phyloP scores from a whole-genome alignment of 2,888 invertebrate genomes.

The Cosmopolites sordidus region DNA sequence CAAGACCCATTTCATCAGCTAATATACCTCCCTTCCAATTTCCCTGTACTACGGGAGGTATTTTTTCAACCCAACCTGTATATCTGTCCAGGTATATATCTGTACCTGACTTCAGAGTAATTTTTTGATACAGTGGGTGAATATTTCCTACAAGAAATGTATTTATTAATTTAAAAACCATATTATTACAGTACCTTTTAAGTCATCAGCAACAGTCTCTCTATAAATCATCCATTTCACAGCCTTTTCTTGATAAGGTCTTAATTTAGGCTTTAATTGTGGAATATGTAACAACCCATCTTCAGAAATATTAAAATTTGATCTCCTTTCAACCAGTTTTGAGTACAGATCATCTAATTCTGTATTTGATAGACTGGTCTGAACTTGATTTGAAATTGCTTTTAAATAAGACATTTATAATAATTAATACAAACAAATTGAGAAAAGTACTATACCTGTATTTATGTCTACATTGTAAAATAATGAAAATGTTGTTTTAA shows the following conservation, averaged over 20 bases:
- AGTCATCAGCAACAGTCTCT: slow-evolving; percentile 47
- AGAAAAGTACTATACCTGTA: slow-evolving; percentile 23
- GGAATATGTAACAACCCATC: slow-evolving; percentile 42
- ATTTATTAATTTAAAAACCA: background rate
- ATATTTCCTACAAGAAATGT: slow-evolving; percentile 30
- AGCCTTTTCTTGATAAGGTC: slow-evolving; percentile 62
- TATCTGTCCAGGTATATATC: slow-evolving; percentile 47
- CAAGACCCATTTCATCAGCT: slow-evolving; percentile 79
- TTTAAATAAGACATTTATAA: background rate
- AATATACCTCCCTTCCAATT: slow-evolving; percentile 62
- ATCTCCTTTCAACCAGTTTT: slow-evolving; percentile 11
- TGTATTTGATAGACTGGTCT: slow-evolving; percentile 8
- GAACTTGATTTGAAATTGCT: background rate
- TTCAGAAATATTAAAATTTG: background rate
- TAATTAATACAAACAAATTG: background rate
- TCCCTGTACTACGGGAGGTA: slow-evolving; percentile 41
- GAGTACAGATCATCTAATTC: slow-evolving; percentile 17
- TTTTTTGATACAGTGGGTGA: slow-evolving; percentile 39
- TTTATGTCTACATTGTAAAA: slow-evolving; percentile 30
- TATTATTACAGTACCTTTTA: slow-evolving; percentile 23
- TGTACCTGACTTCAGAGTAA: slow-evolving; percentile 37
- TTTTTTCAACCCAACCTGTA: slow-evolving; percentile 46
- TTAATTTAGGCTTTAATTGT: slow-evolving; percentile 53
- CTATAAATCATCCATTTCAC: slow-evolving; percentile 65
- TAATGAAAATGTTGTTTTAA: slow-evolving; percentile 35